Evolutionary conservation across 2,888 invertebrate species (phyloP).

Genomic region (Archaeoteleia sp.): DNA sequence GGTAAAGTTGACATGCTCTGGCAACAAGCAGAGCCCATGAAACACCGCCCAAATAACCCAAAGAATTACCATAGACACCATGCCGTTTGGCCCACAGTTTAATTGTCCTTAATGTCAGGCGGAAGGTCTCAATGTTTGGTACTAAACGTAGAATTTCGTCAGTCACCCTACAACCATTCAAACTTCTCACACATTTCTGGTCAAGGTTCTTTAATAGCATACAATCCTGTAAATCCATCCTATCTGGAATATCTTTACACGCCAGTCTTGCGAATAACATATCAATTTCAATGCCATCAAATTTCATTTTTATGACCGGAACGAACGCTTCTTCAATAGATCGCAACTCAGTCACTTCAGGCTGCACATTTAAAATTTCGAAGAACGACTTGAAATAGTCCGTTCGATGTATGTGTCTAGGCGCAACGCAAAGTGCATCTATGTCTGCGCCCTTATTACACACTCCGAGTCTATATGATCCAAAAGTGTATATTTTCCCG

Average conservation of each 20-base stretch:
- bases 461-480: slow-evolving; percentile 96
- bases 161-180: slow-evolving; percentile 98
- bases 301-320: slow-evolving; percentile 99
- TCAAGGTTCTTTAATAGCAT: slow-evolving; percentile 94
- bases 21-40: slow-evolving; percentile 99
- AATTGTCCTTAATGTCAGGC: slow-evolving; percentile 93
- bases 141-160: slow-evolving; percentile 98
- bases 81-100: slow-evolving; percentile 99
- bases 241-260: slow-evolving; percentile 96
- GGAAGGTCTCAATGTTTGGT: slow-evolving; percentile 95
- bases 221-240: slow-evolving; percentile 90
- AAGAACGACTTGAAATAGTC: slow-evolving; percentile 98
- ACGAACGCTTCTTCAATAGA: slow-evolving; percentile 99
- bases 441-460: slow-evolving; percentile 99
- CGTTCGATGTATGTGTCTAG: slow-evolving; percentile 92
- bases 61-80: slow-evolving; percentile 98
- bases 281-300: slow-evolving; percentile 98
- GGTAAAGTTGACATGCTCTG: slow-evolving; percentile 97
- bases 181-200: slow-evolving; percentile 95
- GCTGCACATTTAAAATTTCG: slow-evolving; percentile 89
- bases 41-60: slow-evolving; percentile 98
- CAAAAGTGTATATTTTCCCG: slow-evolving; percentile 99
- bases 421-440: slow-evolving; percentile 98
- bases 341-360: slow-evolving; percentile 88
- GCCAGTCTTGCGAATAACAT: slow-evolving; percentile 96